phyloP scores from a whole-genome alignment of 2,797 vertebrate species.

The Melanogrammus aeglefinus region DNA sequence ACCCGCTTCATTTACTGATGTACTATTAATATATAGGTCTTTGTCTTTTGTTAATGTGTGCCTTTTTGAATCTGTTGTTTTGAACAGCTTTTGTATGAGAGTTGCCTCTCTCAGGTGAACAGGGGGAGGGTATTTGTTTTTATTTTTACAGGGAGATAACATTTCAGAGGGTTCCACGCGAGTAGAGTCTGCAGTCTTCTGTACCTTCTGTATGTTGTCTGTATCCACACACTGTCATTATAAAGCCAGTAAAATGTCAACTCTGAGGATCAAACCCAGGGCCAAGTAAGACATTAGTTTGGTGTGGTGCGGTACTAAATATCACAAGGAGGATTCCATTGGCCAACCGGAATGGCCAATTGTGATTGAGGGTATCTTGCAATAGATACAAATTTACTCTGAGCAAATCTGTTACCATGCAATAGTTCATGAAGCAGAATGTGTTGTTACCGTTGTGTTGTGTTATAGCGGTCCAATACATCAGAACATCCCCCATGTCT shows the following conservation, averaged over 20 bases:
- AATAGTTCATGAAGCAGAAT: background rate
- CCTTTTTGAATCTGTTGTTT: conserved; percentile 30
- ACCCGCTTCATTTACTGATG: conserved; percentile 43
- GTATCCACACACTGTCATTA: background rate
- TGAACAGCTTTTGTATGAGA: background rate
- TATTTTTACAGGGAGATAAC: background rate
- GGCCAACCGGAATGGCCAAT: background rate
- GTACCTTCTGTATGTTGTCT: conserved; percentile 12
- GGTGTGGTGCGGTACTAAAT: background rate
- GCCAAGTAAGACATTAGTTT: no score
- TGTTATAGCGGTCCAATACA: background rate
- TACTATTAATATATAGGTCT: conserved; percentile 23
- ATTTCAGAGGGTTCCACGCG: conserved; percentile 16
- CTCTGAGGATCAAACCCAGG: background rate
- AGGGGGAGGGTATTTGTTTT: conserved; percentile 9
- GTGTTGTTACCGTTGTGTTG: background rate
- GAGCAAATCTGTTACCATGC: background rate
- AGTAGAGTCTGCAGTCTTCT: background rate
- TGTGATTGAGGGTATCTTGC: background rate
- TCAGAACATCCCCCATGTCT: background rate
- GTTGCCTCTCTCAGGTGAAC: conserved; percentile 12
- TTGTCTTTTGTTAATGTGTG: conserved; percentile 29
- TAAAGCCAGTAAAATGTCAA: background rate
- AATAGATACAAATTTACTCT: background rate
- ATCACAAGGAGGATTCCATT: background rate